These are phyloP conservation scores for Cyrtodaria siliqua DNA, from an alignment of 2,888 invertebrate species.

Conservation along the genomic window DNA sequence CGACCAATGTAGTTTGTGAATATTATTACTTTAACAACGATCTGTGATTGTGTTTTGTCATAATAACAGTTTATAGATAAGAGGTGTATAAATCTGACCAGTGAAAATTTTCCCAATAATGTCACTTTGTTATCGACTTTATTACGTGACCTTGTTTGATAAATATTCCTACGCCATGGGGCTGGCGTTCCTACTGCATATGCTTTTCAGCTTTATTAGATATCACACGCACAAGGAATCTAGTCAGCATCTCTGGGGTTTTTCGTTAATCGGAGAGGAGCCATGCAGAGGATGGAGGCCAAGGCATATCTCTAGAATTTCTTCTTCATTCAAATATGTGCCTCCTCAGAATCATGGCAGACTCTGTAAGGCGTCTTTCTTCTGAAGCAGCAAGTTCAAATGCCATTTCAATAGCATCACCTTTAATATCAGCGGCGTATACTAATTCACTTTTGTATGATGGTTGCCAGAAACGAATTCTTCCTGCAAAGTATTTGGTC, in stretches of 20 bases:
- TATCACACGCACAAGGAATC: conserved; percentile 7
- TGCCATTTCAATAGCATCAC: conserved; percentile 46
- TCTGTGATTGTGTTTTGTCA: too few species aligned
- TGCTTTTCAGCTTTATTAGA: conserved; percentile 2
- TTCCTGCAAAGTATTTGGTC: conserved; percentile 23
- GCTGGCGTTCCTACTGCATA: too few species aligned
- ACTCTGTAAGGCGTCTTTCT: conserved; percentile 30
- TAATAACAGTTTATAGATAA: too few species aligned
- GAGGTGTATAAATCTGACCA: too few species aligned
- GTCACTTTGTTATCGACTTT: too few species aligned
- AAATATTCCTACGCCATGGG: too few species aligned
- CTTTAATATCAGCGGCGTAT: conserved; percentile 36
- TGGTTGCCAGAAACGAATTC: conserved; percentile 50
- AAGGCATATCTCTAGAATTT: conserved; percentile 11
- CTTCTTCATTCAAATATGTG: conserved; percentile 12
- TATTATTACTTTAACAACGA: too few species aligned
- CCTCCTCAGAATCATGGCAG: conserved; percentile 43
- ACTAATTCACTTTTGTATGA: conserved; percentile 32
- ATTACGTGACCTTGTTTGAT: too few species aligned
- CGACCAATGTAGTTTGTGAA: too few species aligned
- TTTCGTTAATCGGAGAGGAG: conserved; percentile 14
- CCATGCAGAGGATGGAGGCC: conserved; percentile 20
- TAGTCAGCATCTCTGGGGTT: conserved; percentile 11
- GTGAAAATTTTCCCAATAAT: too few species aligned
- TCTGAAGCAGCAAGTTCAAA: conserved; percentile 55